Evolutionary conservation across 2,888 invertebrate genomes (phyloP).

Genomic region (Lepeophtheirus nordmannii): DNA sequence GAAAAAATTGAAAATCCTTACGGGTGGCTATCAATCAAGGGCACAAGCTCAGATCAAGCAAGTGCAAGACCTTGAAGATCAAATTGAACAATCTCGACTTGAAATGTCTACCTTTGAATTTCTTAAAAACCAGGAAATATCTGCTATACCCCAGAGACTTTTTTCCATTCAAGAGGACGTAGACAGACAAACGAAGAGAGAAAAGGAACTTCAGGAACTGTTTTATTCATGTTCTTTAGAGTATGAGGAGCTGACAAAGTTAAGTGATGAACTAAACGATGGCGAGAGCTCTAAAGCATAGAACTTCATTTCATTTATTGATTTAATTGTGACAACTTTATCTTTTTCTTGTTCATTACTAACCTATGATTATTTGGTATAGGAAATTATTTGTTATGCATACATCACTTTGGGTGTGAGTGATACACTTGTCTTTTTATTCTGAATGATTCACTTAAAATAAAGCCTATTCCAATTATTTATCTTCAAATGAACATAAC

Average conservation of each 20-base stretch:
- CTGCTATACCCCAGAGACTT: conserved; percentile 74
- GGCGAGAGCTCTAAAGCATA: no score
- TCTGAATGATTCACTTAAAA: no score
- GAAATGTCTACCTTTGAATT: conserved; percentile 81
- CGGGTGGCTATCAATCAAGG: conserved; percentile 52
- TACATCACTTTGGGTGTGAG: no score
- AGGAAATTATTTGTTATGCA: no score
- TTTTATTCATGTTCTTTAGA: background rate
- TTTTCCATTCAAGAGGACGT: conserved; percentile 84
- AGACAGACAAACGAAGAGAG: conserved; percentile 73
- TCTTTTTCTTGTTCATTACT: no score
- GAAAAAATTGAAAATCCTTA: conserved; percentile 86
- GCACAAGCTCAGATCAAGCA: conserved; percentile 76
- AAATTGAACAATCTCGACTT: conserved; percentile 71
- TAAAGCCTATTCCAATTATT: no score
- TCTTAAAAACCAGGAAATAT: conserved; percentile 70
- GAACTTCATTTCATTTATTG: no score
- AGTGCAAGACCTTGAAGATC: conserved; percentile 66
- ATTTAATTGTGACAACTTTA: no score
- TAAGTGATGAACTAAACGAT: no score
- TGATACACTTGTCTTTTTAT: no score
- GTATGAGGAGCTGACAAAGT: background rate
- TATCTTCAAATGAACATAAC: no score
- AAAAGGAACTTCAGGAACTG: conserved; percentile 57
- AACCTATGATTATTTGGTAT: no score